Conservation (phyloP, 2,797 vertebrate genomes). For the Megalops cyprinoides region DNA sequence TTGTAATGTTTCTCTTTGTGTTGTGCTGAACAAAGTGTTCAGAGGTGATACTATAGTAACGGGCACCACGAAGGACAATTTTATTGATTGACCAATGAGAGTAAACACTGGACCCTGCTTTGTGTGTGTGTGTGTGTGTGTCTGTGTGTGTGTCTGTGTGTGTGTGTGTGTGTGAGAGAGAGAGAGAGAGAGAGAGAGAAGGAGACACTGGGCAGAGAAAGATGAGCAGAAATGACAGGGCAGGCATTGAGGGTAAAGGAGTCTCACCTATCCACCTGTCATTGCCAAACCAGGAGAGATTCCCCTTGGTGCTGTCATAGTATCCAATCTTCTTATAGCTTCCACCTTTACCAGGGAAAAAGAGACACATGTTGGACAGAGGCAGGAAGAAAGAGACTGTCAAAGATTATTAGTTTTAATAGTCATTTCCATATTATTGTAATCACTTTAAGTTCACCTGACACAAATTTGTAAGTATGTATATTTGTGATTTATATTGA, state of each 20-base stretch:
- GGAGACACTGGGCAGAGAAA: not conserved
- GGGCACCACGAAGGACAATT: too few species aligned
- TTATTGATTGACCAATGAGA: too few species aligned
- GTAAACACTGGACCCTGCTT: too few species aligned
- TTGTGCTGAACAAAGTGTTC: too few species aligned
- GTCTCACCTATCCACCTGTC: constrained; percentile 93
- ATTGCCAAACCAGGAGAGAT: constrained; percentile 91
- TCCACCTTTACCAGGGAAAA: constrained; percentile 71
- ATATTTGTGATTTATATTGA: too few species aligned
- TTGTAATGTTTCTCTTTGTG: too few species aligned
- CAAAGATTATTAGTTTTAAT: not conserved
- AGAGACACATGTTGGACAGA: not conserved
- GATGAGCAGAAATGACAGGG: constrained; percentile 49
- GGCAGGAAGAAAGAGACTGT: not conserved
- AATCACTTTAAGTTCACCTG: too few species aligned
- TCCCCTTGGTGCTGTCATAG: constrained; percentile 95
- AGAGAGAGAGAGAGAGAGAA: constrained; percentile 28
- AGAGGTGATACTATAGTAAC: too few species aligned
- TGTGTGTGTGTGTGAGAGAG: constrained; percentile 3
- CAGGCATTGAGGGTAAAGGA: constrained; percentile 38
- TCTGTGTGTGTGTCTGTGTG: not conserved
- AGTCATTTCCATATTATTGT: too few species aligned
- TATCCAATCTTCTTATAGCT: constrained; percentile 97
- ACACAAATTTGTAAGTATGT: too few species aligned
- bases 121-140: too few species aligned